These are phyloP conservation scores for Aurelia sp. DNA, from an alignment of 30 jellyfish, hydroid and myxozoan species.

Conservation along the genomic window DNA sequence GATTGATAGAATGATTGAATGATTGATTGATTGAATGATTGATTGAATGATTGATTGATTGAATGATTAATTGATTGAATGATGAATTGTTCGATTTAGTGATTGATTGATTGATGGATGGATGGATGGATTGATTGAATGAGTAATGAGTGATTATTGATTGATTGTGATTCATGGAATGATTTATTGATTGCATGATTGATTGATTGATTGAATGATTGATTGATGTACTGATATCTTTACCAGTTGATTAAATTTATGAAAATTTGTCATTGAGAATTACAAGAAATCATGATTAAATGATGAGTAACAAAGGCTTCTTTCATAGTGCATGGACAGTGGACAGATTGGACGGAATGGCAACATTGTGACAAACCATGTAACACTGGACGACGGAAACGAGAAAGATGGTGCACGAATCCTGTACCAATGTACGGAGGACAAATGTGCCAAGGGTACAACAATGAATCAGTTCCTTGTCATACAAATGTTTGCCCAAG, in stretches of 20 bases:
- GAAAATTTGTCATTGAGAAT: no score
- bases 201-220: not conserved
- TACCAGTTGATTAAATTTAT: no score
- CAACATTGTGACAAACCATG: conserved; percentile 55
- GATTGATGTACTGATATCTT: no score
- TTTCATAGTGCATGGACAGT: conserved; percentile 44
- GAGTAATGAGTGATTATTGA: not conserved
- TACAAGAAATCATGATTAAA: no score
- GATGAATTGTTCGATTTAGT: not conserved
- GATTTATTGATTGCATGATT: not conserved
- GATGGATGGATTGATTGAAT: not conserved
- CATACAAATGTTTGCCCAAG: conserved; percentile 48
- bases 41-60: not conserved
- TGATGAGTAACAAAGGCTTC: not conserved
- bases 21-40: not conserved
- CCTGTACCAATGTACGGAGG: conserved; percentile 71
- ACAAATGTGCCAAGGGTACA: conserved; percentile 28
- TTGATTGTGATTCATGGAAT: not conserved
- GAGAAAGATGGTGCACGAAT: conserved; percentile 34
- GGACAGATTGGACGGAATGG: conserved; percentile 60
- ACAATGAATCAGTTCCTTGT: conserved; percentile 33
- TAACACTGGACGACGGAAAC: conserved; percentile 24
- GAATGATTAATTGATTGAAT: not conserved
- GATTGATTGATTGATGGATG: not conserved
- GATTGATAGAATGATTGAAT: not conserved